Evolutionary conservation across 2,797 vertebrate genomes (phyloP).

Genomic region (Micromesistius poutassou): DNA sequence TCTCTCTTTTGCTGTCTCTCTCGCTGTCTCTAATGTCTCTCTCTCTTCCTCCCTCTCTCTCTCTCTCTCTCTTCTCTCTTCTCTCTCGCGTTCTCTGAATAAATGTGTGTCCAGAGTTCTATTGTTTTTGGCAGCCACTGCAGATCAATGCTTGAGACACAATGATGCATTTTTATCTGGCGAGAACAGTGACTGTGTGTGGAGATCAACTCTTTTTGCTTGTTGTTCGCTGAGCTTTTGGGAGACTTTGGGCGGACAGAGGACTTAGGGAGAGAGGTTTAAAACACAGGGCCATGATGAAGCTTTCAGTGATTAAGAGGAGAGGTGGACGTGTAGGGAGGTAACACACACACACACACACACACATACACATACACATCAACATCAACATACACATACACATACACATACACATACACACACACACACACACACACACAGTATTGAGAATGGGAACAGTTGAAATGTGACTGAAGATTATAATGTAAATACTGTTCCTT

Average conservation of each 20-base stretch:
- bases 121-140: slow-evolving; percentile 19
- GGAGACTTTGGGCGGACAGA: not conserved
- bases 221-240: slow-evolving; percentile 44
- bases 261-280: slow-evolving; percentile 42
- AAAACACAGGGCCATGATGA: slow-evolving; percentile 38
- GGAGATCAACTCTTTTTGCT: slow-evolving; percentile 7
- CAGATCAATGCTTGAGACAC: slow-evolving; percentile 6
- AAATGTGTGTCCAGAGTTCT: slow-evolving; percentile 18
- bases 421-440: not conserved
- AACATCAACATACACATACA: slow-evolving; percentile 6
- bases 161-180: slow-evolving; percentile 23
- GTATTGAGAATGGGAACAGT: not conserved
- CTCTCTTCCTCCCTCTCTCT: too few species aligned
- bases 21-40: too few species aligned
- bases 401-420: slow-evolving; percentile 5
- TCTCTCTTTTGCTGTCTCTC: not conserved
- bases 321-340: not conserved
- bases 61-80: too few species aligned
- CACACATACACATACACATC: slow-evolving; percentile 1
- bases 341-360: not conserved
- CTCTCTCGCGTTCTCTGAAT: not conserved
- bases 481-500: not conserved
- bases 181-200: not conserved
- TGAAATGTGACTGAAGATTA: not conserved
- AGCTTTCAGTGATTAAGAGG: slow-evolving; percentile 32